These are phyloP conservation scores for Synanthedon myopaeformis DNA, from an alignment of 2,888 invertebrate species.

Conservation along the genomic window DNA sequence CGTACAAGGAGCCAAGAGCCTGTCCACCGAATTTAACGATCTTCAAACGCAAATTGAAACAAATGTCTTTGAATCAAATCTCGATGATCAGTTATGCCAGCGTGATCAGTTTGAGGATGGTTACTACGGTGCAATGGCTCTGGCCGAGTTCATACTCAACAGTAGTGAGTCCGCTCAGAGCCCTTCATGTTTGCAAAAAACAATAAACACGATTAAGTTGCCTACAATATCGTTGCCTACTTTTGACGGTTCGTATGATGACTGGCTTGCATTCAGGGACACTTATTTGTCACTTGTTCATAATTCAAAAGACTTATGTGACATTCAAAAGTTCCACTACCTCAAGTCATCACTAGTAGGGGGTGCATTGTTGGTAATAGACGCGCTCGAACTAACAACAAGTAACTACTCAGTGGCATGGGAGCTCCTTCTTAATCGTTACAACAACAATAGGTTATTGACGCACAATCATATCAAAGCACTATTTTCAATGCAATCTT, in stretches of 20 bases:
- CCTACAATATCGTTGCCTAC: slow-evolving; percentile 4
- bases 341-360: background rate
- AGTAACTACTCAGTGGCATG: background rate
- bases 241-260: slow-evolving; percentile 5
- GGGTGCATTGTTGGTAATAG: background rate
- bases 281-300: slow-evolving; percentile 3
- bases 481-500: too few species aligned
- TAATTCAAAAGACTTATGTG: too few species aligned
- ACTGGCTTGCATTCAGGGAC: slow-evolving; percentile 5
- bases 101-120: too few species aligned
- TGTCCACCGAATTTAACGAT: too few species aligned
- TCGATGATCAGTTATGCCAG: too few species aligned
- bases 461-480: background rate
- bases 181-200: too few species aligned
- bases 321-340: background rate
- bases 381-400: background rate
- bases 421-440: background rate
- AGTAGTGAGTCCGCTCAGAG: too few species aligned
- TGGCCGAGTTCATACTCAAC: too few species aligned
- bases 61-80: too few species aligned
- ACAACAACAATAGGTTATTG: background rate
- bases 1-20: too few species aligned
- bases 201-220: background rate
- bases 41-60: too few species aligned
- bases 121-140: too few species aligned